These are phyloP conservation scores for Drosophila kuntzei DNA, from an alignment of 2,888 invertebrate species.

Conservation along the genomic window DNA sequence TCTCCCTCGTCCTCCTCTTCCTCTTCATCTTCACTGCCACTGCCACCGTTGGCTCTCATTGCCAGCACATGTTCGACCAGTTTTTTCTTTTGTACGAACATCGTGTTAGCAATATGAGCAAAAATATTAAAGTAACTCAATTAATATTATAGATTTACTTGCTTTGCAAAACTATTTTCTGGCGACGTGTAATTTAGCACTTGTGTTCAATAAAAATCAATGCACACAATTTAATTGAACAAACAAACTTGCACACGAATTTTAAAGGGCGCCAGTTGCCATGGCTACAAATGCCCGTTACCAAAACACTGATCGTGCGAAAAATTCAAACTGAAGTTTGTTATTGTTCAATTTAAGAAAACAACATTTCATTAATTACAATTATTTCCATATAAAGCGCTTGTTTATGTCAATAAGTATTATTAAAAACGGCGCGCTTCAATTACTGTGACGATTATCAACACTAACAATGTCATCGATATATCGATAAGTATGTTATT, in stretches of 20 bases:
- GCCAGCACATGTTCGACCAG: constrained; percentile 85
- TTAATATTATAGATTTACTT: constrained; percentile 58
- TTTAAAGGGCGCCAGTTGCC: constrained; percentile 23
- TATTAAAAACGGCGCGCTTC: not conserved
- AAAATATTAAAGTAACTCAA: constrained; percentile 32
- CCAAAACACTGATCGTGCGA: constrained; percentile 32
- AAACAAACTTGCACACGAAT: constrained; percentile 49
- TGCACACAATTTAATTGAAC: constrained; percentile 46
- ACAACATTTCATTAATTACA: not conserved
- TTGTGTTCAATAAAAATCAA: constrained; percentile 32
- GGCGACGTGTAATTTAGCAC: constrained; percentile 20
- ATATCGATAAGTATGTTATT: no score
- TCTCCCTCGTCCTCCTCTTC: constrained; percentile 87
- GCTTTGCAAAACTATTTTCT: constrained; percentile 18
- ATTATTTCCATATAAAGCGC: not conserved
- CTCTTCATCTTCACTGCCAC: constrained; percentile 87
- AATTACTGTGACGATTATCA: no score
- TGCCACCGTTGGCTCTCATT: constrained; percentile 83
- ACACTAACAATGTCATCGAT: no score
- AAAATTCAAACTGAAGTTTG: constrained; percentile 8
- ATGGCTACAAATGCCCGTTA: constrained; percentile 19
- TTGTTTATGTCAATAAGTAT: not conserved
- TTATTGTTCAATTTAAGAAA: not conserved
- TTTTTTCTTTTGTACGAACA: constrained; percentile 87
- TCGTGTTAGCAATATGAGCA: constrained; percentile 64